Evolutionary conservation across 2,113 vertebrate species (phyloP).

Genomic region (Antechinus stuartii): DNA sequence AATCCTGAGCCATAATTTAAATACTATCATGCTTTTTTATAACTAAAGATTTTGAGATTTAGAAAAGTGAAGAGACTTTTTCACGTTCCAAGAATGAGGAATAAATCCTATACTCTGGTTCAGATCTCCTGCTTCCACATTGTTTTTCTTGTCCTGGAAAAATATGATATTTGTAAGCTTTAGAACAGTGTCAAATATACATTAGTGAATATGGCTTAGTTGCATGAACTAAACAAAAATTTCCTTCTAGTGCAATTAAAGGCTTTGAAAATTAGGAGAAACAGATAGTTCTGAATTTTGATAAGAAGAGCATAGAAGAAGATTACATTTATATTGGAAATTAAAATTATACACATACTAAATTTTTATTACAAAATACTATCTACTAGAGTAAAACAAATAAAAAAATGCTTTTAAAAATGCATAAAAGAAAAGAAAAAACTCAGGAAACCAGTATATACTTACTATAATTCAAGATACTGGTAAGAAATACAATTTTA

Average conservation of each 20-base stretch:
- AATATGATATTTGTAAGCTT: neutral
- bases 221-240: neutral
- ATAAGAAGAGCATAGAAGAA: neutral
- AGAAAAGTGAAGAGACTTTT: neutral
- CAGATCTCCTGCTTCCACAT: neutral
- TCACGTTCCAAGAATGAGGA: neutral
- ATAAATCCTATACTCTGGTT: neutral
- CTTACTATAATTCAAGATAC: neutral
- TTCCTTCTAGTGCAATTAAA: neutral
- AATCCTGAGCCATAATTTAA: neutral
- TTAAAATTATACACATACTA: neutral
- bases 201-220: neutral
- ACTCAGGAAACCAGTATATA: neutral
- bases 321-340: neutral
- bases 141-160: neutral
- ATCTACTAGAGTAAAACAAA: neutral
- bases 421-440: neutral
- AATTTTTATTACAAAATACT: neutral
- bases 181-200: neutral
- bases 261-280: neutral
- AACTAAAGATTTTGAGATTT: neutral
- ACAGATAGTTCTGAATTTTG: neutral
- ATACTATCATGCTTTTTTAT: neutral
- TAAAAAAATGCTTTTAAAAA: neutral
- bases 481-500: neutral